Evolutionary conservation across 2,113 vertebrate genomes (phyloP).

Genomic region (Taurulus bubalis): DNA sequence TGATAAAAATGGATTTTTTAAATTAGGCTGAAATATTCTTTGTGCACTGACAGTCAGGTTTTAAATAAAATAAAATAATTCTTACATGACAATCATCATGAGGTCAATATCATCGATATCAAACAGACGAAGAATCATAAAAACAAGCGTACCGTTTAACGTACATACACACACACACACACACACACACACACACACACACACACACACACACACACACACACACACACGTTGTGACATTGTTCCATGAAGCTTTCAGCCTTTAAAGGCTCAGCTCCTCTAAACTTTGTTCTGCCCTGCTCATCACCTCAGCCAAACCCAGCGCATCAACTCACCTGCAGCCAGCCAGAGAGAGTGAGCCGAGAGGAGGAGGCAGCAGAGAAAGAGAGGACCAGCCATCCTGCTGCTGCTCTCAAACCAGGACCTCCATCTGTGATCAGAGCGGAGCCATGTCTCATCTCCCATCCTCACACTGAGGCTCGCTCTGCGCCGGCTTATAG

Average conservation of each 20-base stretch:
- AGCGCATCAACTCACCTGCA: slow-evolving; percentile 68
- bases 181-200: background rate
- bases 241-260: background rate
- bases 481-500: slow-evolving; percentile 35
- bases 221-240: background rate
- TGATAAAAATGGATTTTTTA: too few relatives aligned
- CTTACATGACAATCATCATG: background rate
- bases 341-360: slow-evolving; percentile 55
- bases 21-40: background rate
- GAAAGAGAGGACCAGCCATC: slow-evolving; percentile 70
- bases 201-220: background rate
- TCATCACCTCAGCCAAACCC: background rate
- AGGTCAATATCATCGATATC: background rate
- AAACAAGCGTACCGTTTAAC: background rate
- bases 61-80: background rate
- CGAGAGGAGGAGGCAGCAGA: slow-evolving; percentile 69
- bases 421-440: slow-evolving; percentile 62
- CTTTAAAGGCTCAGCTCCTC: background rate
- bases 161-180: background rate
- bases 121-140: background rate
- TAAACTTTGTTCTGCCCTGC: background rate
- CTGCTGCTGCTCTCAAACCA: slow-evolving; percentile 62
- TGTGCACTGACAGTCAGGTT: too few relatives aligned
- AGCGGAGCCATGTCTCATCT: slow-evolving; percentile 33
- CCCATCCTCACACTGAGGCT: slow-evolving; percentile 44